Evolutionary conservation across 2,888 invertebrate genomes (phyloP).

Genomic region (Dastarcus helophoroides): DNA sequence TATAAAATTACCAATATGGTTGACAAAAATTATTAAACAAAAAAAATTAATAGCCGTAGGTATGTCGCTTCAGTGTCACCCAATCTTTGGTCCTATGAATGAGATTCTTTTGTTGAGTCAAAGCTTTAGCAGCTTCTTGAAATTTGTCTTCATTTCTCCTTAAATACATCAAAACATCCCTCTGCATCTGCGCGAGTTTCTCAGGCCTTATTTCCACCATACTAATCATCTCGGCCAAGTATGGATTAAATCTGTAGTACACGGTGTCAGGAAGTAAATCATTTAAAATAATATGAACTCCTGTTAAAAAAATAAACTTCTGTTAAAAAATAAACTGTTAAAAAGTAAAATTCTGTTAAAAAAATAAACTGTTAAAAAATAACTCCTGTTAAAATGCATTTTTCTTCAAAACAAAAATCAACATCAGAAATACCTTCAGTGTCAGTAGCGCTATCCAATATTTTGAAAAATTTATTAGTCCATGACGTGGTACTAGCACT

Average conservation of each 20-base stretch:
- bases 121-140: conserved; percentile 43
- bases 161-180: conserved; percentile 67
- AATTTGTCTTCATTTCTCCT: conserved; percentile 69
- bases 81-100: conserved; percentile 36
- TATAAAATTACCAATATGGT: no score
- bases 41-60: conserved; percentile 14
- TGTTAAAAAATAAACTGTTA: neutral
- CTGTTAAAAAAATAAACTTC: conserved; percentile 36
- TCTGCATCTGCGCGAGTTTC: conserved; percentile 55
- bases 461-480: conserved; percentile 67
- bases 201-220: conserved; percentile 69
- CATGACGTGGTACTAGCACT: conserved; percentile 42
- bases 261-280: conserved; percentile 59
- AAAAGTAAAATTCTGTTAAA: no score
- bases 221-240: conserved; percentile 61
- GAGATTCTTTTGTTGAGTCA: conserved; percentile 31
- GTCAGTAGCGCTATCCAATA: conserved; percentile 74
- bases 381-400: neutral
- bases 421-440: conserved; percentile 54
- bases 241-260: conserved; percentile 82
- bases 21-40: no score
- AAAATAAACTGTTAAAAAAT: neutral
- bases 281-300: conserved; percentile 61
- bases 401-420: neutral
- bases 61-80: conserved; percentile 31